These are phyloP conservation scores for Micromys minutus DNA, from an alignment of 2,113 vertebrate genomes.

Conservation along the genomic window DNA sequence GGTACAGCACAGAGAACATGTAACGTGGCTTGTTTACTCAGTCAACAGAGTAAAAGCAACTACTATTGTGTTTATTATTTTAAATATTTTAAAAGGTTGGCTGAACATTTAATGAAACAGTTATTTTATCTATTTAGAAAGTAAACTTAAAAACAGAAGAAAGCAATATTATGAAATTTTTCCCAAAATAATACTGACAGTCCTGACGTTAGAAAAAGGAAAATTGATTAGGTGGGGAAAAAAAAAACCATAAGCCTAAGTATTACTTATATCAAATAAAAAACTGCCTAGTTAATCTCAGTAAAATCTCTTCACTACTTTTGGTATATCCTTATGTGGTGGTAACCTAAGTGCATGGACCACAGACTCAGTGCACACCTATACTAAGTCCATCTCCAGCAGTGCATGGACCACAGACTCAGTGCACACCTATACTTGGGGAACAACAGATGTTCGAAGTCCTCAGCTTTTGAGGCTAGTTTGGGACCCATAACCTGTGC, in stretches of 20 bases:
- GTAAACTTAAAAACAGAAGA: not conserved
- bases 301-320: not conserved
- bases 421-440: not conserved
- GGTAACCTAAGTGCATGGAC: too few relatives aligned
- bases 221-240: not conserved
- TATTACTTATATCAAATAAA: conserved; percentile 15
- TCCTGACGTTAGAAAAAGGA: not conserved
- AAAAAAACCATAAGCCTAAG: not conserved
- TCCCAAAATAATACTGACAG: conserved; percentile 28
- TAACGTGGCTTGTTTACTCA: not conserved
- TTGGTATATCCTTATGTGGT: not conserved
- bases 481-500: not conserved
- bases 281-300: not conserved
- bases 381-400: not conserved
- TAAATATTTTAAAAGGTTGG: not conserved
- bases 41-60: not conserved
- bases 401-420: not conserved
- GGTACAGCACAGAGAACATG: not conserved
- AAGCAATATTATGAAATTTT: not conserved
- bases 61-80: not conserved
- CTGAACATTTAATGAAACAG: not conserved
- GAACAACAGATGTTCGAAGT: not conserved
- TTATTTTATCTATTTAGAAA: not conserved
- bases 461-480: not conserved
- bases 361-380: too few relatives aligned